A percentile compares a stretch with the other conserved stretches of the same genome.
These are phyloP conservation scores for Pammene aurita DNA, from an alignment of 2,888 invertebrate species.

Conservation along the genomic window DNA sequence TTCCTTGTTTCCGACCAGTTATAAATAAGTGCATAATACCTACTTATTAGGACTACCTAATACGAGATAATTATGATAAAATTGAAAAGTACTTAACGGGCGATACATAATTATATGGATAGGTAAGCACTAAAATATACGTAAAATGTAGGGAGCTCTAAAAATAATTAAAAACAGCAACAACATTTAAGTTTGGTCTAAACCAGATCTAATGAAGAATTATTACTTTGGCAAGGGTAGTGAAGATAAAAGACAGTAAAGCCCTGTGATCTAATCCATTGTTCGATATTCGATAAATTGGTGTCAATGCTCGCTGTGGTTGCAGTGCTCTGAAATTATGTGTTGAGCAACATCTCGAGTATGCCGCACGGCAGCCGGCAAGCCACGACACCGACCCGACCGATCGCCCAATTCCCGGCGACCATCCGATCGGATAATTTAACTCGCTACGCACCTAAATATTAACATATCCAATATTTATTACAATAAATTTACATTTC, in stretches of 20 bases:
- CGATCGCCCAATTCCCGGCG: conserved; percentile 63
- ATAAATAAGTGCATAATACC: too few species aligned
- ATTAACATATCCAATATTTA: conserved; percentile 15
- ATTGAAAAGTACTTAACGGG: too few species aligned
- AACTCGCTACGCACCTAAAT: conserved; percentile 41
- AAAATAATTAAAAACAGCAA: neutral
- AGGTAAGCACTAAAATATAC: too few species aligned
- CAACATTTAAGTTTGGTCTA: neutral
- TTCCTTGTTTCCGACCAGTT: too few species aligned
- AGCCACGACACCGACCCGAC: conserved; percentile 48
- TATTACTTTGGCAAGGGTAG: neutral
- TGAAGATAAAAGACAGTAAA: conserved; percentile 45
- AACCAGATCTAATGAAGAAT: neutral
- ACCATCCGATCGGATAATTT: conserved; percentile 67
- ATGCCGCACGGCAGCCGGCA: conserved; percentile 49
- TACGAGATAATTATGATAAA: too few species aligned
- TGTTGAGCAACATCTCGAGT: conserved; percentile 72
- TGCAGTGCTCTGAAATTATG: conserved; percentile 80
- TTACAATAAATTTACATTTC: neutral
- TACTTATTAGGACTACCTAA: too few species aligned
- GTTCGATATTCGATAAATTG: conserved; percentile 74
- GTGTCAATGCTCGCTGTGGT: conserved; percentile 83
- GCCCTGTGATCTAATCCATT: conserved; percentile 59
- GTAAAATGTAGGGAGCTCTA: neutral
- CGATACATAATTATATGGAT: too few species aligned